Percentiles rank a stretch among this genome's conserved stretches.
Conservation (phyloP, 2,113 vertebrate species). For the Merops nubicus region DNA sequence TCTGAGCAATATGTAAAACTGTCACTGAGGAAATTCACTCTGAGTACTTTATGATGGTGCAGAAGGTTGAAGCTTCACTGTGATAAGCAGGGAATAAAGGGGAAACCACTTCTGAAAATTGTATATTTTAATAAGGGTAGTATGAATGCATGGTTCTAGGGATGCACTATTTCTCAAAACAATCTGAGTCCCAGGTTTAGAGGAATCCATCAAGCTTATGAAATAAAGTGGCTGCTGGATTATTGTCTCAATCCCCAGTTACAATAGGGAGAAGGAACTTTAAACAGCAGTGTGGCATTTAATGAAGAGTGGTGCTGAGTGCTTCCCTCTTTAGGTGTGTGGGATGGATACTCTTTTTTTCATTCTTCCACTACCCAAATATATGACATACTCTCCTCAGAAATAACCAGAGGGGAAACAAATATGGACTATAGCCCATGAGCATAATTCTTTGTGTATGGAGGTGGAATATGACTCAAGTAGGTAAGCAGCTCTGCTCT, state of each 20-base stretch:
- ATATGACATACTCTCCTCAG: background rate
- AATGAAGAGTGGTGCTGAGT: background rate
- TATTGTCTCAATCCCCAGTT: background rate
- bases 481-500: background rate
- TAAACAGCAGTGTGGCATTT: background rate
- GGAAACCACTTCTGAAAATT: background rate
- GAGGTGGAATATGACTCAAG: background rate
- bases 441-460: background rate
- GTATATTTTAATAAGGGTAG: background rate
- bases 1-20: background rate
- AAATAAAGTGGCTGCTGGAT: background rate
- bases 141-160: background rate
- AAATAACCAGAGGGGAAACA: background rate
- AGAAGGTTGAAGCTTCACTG: background rate
- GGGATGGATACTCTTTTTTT: background rate
- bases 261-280: background rate
- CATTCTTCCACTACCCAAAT: background rate
- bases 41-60: background rate
- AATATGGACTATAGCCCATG: accelerated
- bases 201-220: background rate
- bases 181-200: background rate
- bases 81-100: background rate
- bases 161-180: background rate
- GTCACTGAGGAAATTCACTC: background rate
- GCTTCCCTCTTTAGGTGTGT: background rate